Base-by-base conservation (phyloP, 2,113 vertebrate species). In the Nycticebus coucang region DNA sequence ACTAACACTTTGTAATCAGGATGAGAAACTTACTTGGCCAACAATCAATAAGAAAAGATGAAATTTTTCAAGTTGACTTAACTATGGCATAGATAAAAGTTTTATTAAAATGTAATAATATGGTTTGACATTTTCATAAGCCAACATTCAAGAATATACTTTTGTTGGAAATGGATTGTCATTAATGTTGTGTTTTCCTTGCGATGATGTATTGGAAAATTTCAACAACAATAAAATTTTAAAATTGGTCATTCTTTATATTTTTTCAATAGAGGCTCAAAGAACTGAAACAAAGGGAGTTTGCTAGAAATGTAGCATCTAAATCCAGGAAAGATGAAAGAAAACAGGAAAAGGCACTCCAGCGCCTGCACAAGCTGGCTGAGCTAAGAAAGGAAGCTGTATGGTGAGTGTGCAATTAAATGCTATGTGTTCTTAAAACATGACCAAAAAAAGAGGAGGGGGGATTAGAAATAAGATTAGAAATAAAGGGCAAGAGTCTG, bases 241-340 rank as follows among this genome's bases (percentile, higher is more conserved):
- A 64, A 80, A 30, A 88, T 64, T 89, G 15, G 87, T 83, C 89
- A 97, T 77, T 95, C 93, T 94, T 30, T 62, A 10, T 97, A 57
- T 97, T 53, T 97, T 28, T 97, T 96, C 96, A 97, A 88, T 97
- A 99, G 99, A 98, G 99, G 17, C 99, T 99, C 95, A 99, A 99
- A 98, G 99, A 99, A 91, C 98, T 99, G 98, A 99, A 99, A 75
- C 99, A 99, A 97, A 99, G 99, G 97, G 99, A 99, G 97, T 99
- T 99, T 96, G 99, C 99, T 97, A 97, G 99, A 96, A 99, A 99
- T 37, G 98, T 99, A 97, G 99, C 99, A 83, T 99, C 99, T 85
- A 99, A 99, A 97, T 99, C 99, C 87, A 98, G 99, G 64, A 98
- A 99, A 97, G 99, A 99, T 98, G 99, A 99, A 98, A 98, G 97